Evolutionary conservation across 1,140 invertebrate genomes (phyloP).

Genomic region (Macrotrachela quadricornifera): DNA sequence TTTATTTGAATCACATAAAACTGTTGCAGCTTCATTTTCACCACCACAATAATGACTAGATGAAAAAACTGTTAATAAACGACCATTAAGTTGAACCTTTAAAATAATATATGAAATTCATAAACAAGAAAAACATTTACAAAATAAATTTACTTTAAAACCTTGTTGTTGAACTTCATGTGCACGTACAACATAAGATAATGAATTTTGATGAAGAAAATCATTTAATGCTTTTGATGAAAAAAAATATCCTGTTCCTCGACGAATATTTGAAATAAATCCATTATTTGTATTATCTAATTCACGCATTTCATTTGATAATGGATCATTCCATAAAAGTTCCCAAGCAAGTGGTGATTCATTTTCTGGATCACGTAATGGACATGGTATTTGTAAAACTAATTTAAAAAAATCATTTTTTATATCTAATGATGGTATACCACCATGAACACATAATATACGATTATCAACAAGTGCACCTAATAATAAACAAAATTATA

Average conservation of each 20-base stretch:
- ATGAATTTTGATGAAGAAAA: constrained; percentile 41
- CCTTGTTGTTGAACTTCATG: constrained; percentile 48
- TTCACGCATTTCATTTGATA: constrained; percentile 34
- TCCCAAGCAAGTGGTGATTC: constrained; percentile 45
- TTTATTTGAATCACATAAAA: constrained; percentile 37
- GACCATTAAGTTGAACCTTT: constrained; percentile 39
- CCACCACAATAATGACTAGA: constrained; percentile 45
- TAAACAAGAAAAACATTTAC: too few species aligned
- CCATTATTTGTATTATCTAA: constrained; percentile 40
- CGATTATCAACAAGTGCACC: constrained; percentile 13
- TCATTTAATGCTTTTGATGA: constrained; percentile 40
- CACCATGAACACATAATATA: constrained; percentile 51
- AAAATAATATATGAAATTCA: neutral
- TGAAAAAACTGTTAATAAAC: constrained; percentile 45
- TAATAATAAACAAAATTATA: constrained; percentile 16
- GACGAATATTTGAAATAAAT: constrained; percentile 42
- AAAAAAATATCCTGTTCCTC: constrained; percentile 50
- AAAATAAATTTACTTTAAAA: constrained; percentile 39
- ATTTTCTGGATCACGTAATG: constrained; percentile 16
- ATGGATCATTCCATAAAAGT: constrained; percentile 53
- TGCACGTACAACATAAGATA: constrained; percentile 46
- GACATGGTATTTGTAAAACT: constrained; percentile 13
- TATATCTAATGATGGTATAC: constrained; percentile 40
- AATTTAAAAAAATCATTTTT: constrained; percentile 22
- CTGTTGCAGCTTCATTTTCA: constrained; percentile 43